Evolutionary conservation across 1,140 invertebrate genomes (phyloP).

Genomic region (Tetranychus urticae): DNA sequence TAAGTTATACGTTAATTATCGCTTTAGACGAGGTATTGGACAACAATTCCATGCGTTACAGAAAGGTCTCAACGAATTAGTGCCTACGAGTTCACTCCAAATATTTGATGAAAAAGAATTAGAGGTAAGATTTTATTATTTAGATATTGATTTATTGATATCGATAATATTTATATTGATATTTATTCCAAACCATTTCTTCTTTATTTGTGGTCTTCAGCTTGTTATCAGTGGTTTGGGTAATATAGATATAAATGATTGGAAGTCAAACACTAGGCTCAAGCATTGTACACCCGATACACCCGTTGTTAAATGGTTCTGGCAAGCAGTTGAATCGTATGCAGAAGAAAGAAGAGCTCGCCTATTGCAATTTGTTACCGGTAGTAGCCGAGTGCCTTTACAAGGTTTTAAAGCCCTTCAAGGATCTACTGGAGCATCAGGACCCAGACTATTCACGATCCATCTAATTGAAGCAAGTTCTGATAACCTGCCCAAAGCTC

Average conservation of each 20-base stretch:
- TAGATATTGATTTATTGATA: neutral
- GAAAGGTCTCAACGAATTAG: slow-evolving; percentile 73
- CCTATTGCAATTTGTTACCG: slow-evolving; percentile 86
- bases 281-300: slow-evolving; percentile 58
- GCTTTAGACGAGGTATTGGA: slow-evolving; percentile 88
- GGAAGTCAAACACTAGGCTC: slow-evolving; percentile 72
- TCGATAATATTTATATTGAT: neutral
- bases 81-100: slow-evolving; percentile 60
- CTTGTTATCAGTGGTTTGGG: slow-evolving; percentile 80
- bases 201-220: slow-evolving; percentile 15
- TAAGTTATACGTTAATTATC: slow-evolving; percentile 80
- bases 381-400: slow-evolving; percentile 74
- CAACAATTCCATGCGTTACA: slow-evolving; percentile 85
- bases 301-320: slow-evolving; percentile 82
- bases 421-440: slow-evolving; percentile 76
- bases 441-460: slow-evolving; percentile 79
- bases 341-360: slow-evolving; percentile 81
- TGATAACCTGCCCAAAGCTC: slow-evolving; percentile 85
- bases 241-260: slow-evolving; percentile 79
- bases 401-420: slow-evolving; percentile 87
- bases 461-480: slow-evolving; percentile 69
- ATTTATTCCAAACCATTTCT: neutral
- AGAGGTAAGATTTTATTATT: slow-evolving; percentile 27
- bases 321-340: slow-evolving; percentile 71
- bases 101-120: slow-evolving; percentile 82